These are phyloP conservation scores for Tamias sibiricus DNA, from an alignment of 2,113 vertebrate genomes.

Conservation along the genomic window DNA sequence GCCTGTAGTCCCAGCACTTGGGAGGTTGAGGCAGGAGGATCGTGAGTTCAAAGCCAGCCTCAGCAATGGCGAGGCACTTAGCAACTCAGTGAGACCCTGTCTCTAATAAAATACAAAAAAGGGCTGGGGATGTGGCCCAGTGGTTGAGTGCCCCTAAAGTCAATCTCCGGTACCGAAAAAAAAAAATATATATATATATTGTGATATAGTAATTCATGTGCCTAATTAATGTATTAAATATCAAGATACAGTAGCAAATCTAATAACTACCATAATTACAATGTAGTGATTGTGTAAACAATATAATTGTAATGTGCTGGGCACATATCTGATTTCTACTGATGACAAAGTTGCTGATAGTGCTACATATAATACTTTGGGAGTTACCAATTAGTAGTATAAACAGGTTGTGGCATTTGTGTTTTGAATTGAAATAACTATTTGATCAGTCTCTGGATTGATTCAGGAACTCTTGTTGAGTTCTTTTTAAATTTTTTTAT, in stretches of 20 bases:
- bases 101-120: too few relatives aligned
- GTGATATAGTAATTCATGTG: not conserved
- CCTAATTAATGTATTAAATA: conserved; percentile 26
- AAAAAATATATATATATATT: too few relatives aligned
- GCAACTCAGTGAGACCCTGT: too few relatives aligned
- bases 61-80: too few relatives aligned
- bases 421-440: not conserved
- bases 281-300: not conserved
- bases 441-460: not conserved
- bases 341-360: not conserved
- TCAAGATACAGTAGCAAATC: conserved; percentile 6
- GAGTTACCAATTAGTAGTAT: not conserved
- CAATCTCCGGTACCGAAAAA: too few relatives aligned
- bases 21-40: too few relatives aligned
- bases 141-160: too few relatives aligned
- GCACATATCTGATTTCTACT: not conserved
- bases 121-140: too few relatives aligned
- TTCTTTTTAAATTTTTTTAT: too few relatives aligned
- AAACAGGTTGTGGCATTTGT: not conserved
- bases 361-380: not conserved
- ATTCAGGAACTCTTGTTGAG: not conserved
- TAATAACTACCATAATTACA: not conserved
- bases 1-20: too few relatives aligned
- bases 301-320: not conserved
- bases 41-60: too few relatives aligned